These are phyloP conservation scores for Neostethus bicornis DNA, from an alignment of 2,797 vertebrate species.

Conservation along the genomic window DNA sequence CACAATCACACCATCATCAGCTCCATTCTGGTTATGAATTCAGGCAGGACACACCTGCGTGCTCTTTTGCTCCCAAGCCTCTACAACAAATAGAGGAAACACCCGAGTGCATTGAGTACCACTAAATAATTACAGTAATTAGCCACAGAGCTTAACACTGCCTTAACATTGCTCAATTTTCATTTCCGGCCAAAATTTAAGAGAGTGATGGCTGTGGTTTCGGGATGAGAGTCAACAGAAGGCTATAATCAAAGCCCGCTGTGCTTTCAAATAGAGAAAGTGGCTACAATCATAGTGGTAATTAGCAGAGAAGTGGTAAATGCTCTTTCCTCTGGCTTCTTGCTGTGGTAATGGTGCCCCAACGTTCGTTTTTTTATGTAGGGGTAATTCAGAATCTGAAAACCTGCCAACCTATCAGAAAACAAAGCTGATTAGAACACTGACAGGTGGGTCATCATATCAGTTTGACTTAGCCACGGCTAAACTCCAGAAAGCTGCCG, in stretches of 20 bases:
- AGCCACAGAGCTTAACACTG: background rate
- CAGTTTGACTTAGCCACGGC: background rate
- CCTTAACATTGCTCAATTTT: background rate
- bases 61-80: background rate
- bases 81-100: background rate
- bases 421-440: slow-evolving; percentile 4
- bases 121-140: background rate
- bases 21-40: slow-evolving; percentile 4
- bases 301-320: slow-evolving; percentile 11
- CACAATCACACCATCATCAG: slow-evolving; percentile 26
- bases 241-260: slow-evolving; percentile 18
- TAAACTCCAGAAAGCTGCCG: background rate
- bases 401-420: slow-evolving; percentile 1
- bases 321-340: slow-evolving; percentile 5
- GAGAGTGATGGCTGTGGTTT: slow-evolving; percentile 1
- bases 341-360: slow-evolving; percentile 6
- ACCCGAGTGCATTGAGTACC: background rate
- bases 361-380: background rate
- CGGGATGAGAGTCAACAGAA: background rate
- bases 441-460: slow-evolving; percentile 8
- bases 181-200: slow-evolving; percentile 1
- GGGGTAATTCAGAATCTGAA: slow-evolving; percentile 3
- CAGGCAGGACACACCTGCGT: slow-evolving; percentile 14
- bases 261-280: slow-evolving; percentile 13
- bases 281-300: slow-evolving; percentile 2